Evolutionary conservation across 1,140 invertebrate genomes (phyloP).

Genomic region (Penaeus chinensis): DNA sequence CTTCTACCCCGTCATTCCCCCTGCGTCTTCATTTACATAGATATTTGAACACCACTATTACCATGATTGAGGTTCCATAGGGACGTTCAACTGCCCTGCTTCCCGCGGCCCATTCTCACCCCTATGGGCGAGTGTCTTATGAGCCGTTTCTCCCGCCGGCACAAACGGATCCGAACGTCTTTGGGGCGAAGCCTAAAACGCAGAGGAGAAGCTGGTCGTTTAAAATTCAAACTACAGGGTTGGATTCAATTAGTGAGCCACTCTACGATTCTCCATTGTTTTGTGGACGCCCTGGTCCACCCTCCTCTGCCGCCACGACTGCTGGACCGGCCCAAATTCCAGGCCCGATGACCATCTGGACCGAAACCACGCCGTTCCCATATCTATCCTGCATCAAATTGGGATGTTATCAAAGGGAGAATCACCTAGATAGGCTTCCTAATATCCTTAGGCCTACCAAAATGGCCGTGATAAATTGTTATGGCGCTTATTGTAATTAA

Average conservation of each 20-base stretch:
- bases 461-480: no score
- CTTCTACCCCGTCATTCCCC: conserved; percentile 52
- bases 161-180: background rate
- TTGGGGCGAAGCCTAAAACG: background rate
- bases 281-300: conserved; percentile 29
- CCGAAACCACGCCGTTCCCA: no score
- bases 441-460: no score
- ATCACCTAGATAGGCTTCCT: no score
- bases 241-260: conserved; percentile 58
- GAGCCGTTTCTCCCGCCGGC: background rate
- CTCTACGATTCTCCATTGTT: conserved; percentile 47
- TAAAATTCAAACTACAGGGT: conserved; percentile 60
- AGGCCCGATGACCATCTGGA: no score
- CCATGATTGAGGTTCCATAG: conserved; percentile 10
- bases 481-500: no score
- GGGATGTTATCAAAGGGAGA: no score
- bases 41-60: conserved; percentile 57
- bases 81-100: background rate
- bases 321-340: no score
- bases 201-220: conserved; percentile 53
- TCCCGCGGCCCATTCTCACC: background rate
- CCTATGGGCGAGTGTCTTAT: background rate
- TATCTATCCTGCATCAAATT: no score
- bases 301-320: background rate
- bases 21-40: conserved; percentile 60